phyloP scores from a whole-genome alignment of 2,797 vertebrate genomes.

The Periophthalmus magnuspinnatus region DNA sequence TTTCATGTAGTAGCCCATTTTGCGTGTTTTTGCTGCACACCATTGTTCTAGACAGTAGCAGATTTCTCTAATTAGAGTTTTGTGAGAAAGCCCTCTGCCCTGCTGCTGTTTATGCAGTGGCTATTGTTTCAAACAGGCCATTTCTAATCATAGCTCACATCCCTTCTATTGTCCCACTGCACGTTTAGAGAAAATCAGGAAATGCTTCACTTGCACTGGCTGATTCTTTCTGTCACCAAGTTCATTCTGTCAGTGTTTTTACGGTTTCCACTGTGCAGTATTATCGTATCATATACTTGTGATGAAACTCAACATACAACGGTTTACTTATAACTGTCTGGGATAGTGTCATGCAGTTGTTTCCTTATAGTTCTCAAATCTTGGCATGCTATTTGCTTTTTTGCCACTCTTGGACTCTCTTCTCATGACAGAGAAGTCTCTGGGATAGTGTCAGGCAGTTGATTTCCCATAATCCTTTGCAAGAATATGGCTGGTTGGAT shows the following conservation, averaged over 20 bases:
- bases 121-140: conserved; percentile 51
- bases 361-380: too few species aligned
- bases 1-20: not conserved
- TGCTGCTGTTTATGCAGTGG: conserved; percentile 55
- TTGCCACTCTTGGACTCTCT: too few species aligned
- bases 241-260: not conserved
- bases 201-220: conserved; percentile 28
- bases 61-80: conserved; percentile 40
- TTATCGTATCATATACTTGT: too few species aligned
- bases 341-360: too few species aligned
- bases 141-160: conserved; percentile 48
- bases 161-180: conserved; percentile 55
- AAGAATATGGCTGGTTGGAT: too few species aligned
- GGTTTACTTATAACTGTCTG: too few species aligned
- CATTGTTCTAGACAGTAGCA: conserved; percentile 7
- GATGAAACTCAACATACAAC: too few species aligned
- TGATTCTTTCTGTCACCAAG: conserved; percentile 20
- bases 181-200: conserved; percentile 51
- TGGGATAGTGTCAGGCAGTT: too few species aligned
- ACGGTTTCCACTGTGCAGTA: not conserved
- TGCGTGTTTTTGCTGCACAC: conserved; percentile 7
- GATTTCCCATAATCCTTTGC: too few species aligned
- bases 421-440: too few species aligned
- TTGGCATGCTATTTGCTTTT: too few species aligned
- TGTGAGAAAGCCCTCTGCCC: conserved; percentile 36